Base-by-base conservation (phyloP, 2,113 vertebrate genomes). In the Sceloporus undulatus region DNA sequence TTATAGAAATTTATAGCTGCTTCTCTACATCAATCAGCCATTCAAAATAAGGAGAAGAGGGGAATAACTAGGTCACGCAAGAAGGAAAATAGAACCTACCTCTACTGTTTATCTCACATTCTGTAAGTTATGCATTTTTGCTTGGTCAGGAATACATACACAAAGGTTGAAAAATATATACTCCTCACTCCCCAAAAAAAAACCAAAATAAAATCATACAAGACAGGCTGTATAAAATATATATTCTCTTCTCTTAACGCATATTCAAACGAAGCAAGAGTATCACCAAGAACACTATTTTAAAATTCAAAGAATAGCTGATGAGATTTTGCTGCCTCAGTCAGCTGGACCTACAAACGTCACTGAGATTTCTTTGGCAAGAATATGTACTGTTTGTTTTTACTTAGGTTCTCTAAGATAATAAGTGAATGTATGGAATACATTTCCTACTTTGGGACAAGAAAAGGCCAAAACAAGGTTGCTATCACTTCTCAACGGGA, bases 161-260 rank as follows among this genome's bases (percentile, higher is more conserved):
- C 27, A 40, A 40, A 74, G 89, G 66, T 73, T 11, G 38, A 59
- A 59, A 59, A 59, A 14, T 9, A 4, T 59, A 16, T 62, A 0
- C 42, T 86, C 85, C 86, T 81, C 11, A 29, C 40, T 68, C 9
- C 48, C 40, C 0, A 77, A 52, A 86, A 89, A 89, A 88, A 10
- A 34, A 1, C 34, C 56, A 9, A 59, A 59, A 59, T 14, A 9
- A 59, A 56, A 13, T 14, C 29, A 71, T 34, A n/a, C 27, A 68
- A 54, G 18, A 80, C 70, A 2, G 56, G 1, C 8, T 10, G 16
- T 87, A 29, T 0, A 2, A 59, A 10, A n/a, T 25, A 86, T 78
- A 25, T 71, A 52, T 70, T 79, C 42, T 88, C 18, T 70, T 74
- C 27, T 34, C n/a, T 56, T 56, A 56, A 23, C 10, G 40, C 5